These are phyloP conservation scores for Calyptomena viridis DNA, from an alignment of 2,113 vertebrate genomes.

Conservation along the genomic window DNA sequence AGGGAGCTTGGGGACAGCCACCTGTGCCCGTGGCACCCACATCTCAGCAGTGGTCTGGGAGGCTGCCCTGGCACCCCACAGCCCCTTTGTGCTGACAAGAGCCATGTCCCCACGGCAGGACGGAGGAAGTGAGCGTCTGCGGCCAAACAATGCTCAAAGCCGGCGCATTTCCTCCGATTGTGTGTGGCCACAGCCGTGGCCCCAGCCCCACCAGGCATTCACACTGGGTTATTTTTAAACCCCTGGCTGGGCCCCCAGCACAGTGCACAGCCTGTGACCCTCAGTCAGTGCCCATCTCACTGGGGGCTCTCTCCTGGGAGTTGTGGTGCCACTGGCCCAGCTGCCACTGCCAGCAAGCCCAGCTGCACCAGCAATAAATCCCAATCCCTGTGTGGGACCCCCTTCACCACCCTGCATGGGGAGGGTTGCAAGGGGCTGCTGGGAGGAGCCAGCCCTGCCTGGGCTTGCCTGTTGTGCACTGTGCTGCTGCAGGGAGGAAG, in stretches of 20 bases:
- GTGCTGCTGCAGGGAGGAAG: constrained; percentile 7
- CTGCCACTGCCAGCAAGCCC: background rate
- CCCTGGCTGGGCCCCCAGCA: background rate
- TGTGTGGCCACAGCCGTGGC: background rate
- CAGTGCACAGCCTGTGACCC: background rate
- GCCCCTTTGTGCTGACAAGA: background rate
- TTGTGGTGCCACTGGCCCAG: fast-evolving
- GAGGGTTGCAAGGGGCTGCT: background rate
- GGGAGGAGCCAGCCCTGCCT: background rate
- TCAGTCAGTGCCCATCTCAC: fast-evolving
- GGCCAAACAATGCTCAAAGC: constrained; percentile 50
- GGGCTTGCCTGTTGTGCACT: background rate
- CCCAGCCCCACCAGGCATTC: constrained; percentile 14
- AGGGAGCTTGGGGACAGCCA: background rate
- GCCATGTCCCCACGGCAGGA: background rate
- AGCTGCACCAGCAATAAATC: fast-evolving
- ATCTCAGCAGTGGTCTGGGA: background rate
- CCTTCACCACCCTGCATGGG: fast-evolving
- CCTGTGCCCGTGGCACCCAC: background rate
- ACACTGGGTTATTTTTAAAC: constrained; percentile 50
- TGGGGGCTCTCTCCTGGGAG: background rate
- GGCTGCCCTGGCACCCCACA: background rate
- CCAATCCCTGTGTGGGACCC: fast-evolving
- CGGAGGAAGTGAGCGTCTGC: constrained; percentile 52
- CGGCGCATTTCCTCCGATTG: constrained; percentile 64